These are phyloP conservation scores for Holothuria leucospilota DNA, from an alignment of 53 echinoderm and acorn worm species.

Conservation along the genomic window DNA sequence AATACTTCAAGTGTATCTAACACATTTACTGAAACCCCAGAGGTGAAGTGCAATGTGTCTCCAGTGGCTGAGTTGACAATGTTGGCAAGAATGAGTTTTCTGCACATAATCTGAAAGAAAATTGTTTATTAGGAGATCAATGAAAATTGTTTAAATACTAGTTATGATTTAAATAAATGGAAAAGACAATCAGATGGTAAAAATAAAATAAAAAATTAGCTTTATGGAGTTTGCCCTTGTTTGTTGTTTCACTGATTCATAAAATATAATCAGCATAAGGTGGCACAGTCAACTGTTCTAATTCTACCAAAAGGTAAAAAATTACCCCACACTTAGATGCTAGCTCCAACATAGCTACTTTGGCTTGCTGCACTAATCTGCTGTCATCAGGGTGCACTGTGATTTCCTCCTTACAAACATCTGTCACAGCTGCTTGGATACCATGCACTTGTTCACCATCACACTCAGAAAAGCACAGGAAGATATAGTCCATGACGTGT, in stretches of 20 bases:
- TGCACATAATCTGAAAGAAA: background rate
- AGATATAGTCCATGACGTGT: background rate
- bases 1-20: constrained; percentile 1
- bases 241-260: too few relatives aligned
- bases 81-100: background rate
- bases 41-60: background rate
- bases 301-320: too few relatives aligned
- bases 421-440: constrained; percentile 16
- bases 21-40: background rate
- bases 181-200: too few relatives aligned
- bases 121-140: too few relatives aligned
- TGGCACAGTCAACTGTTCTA: too few relatives aligned
- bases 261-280: too few relatives aligned
- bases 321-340: background rate
- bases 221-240: too few relatives aligned
- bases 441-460: background rate
- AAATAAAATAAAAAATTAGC: too few relatives aligned
- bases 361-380: background rate
- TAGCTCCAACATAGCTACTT: background rate
- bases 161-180: too few relatives aligned
- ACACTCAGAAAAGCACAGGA: background rate
- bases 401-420: constrained; percentile 13
- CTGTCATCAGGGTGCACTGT: constrained; percentile 21
- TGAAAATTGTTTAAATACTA: background rate
- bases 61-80: background rate